Percentiles rank a stretch among this genome's conserved stretches.
Evolutionary conservation across 2,888 invertebrate species (phyloP).

Genomic region (Adelphocoris suturalis): DNA sequence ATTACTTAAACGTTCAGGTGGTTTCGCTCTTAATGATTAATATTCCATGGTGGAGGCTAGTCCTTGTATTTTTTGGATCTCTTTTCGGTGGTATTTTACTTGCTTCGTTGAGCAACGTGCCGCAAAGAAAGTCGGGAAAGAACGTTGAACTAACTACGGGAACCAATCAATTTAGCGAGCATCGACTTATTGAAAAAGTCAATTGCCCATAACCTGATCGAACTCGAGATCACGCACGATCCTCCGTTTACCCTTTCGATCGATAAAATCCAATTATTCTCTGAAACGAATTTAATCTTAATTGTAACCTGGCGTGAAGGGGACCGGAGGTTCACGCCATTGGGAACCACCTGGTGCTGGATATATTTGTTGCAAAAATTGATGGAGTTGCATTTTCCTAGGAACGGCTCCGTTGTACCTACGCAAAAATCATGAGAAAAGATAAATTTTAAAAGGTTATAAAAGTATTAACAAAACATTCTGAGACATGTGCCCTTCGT

Average conservation of each 20-base stretch:
- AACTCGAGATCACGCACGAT: background rate
- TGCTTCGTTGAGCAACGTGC: constrained; percentile 2
- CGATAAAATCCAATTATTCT: constrained; percentile 22
- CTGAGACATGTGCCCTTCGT: too few relatives aligned
- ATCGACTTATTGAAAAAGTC: constrained; percentile 36
- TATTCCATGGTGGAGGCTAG: background rate
- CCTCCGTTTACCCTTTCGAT: background rate
- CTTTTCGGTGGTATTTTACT: background rate
- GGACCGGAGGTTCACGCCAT: background rate
- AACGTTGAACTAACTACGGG: constrained; percentile 4
- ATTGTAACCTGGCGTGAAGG: constrained; percentile 27
- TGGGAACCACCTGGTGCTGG: background rate
- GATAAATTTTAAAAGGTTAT: too few relatives aligned
- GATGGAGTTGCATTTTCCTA: too few relatives aligned
- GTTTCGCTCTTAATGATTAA: background rate
- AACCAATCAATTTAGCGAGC: constrained; percentile 31
- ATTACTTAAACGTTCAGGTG: background rate
- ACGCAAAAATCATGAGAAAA: too few relatives aligned
- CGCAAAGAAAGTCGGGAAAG: background rate
- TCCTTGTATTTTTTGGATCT: background rate
- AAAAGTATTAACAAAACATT: too few relatives aligned
- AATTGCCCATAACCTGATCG: constrained; percentile 4
- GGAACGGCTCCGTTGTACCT: too few relatives aligned
- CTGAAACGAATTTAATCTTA: constrained; percentile 32
- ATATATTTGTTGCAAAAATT: background rate